Percentiles rank a stretch among this genome's conserved stretches.
Evolutionary conservation across 2,797 vertebrate species (phyloP).

Genomic region (Sebastes taczanowskii): DNA sequence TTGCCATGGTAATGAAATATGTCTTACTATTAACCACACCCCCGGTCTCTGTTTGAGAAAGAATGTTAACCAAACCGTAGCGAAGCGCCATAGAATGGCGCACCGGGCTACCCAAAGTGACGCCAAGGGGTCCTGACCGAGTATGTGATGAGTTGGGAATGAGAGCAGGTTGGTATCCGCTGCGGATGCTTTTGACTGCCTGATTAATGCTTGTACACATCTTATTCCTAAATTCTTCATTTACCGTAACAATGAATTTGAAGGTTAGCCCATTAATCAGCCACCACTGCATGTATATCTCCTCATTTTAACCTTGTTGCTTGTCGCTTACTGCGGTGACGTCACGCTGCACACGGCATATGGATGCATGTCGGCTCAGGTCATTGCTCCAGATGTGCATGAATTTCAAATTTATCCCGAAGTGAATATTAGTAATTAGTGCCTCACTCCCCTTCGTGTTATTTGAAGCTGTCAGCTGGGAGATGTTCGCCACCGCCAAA

Average conservation of each 20-base stretch:
- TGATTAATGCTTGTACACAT: neutral
- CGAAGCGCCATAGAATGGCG: too few relatives aligned
- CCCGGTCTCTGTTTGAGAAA: too few relatives aligned
- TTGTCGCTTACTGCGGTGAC: neutral
- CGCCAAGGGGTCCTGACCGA: neutral
- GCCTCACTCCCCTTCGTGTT: neutral
- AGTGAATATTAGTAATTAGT: constrained; percentile 39
- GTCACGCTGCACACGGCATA: constrained; percentile 23
- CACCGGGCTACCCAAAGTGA: neutral
- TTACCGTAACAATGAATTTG: neutral
- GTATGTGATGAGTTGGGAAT: neutral
- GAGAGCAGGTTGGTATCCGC: neutral
- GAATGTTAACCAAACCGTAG: neutral
- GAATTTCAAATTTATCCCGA: constrained; percentile 45
- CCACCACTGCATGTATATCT: neutral
- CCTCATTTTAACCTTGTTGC: constrained; percentile 19
- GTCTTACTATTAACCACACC: too few relatives aligned
- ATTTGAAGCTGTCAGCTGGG: constrained; percentile 5
- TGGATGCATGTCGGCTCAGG: constrained; percentile 29
- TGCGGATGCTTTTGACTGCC: neutral
- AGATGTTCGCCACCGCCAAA: neutral
- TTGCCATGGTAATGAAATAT: too few relatives aligned
- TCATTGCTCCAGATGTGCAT: constrained; percentile 61
- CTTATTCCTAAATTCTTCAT: neutral
- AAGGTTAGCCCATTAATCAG: neutral